Evolutionary conservation across 2,113 vertebrate genomes (phyloP), one percentile per base, ranked within the genome.

Genomic region (Hoplias malabaricus): DNA sequence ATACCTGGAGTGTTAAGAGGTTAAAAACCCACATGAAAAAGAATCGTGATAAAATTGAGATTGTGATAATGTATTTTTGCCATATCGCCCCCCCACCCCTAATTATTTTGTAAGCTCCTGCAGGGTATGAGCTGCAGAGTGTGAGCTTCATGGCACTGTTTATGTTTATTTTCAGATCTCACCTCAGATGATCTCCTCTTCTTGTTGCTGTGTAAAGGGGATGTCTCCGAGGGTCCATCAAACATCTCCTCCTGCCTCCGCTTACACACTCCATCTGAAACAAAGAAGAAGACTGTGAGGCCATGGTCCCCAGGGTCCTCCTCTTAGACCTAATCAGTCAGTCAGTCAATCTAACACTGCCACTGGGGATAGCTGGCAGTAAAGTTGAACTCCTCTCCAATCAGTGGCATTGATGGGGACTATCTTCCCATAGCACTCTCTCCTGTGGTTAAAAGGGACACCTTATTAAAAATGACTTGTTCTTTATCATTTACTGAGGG

Each of bases 141-240:
- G 54, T 31, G 53, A 57, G 70, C 12, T 33, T 79, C 63, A 73
- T 78, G 80, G 67, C 80, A 33, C 72, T 85, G 78, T 86, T 78
- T 75, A 81, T 85, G 79, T 70, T 50, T 79, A 73, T 84, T 87
- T 80, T 67, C 29, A 56, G 11, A 25, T 90, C 93, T 94, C 89
- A 95, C 94, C 0, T 86, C 83, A 86, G 89, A 79, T 65, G 84
- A 5, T 80, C 84, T 90, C 83, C 87, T 85, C 83, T 92, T 94
- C 86, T 94, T 93, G 62, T 85, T 68, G 81, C 75, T 79, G 19
- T 80, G 88, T 62, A 88, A 79, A 70, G 10, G 83, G 84, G 87
- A 79, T 70, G 84, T 84, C 3, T 88, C 85, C 40, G 87, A 80
- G 67, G 86, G 86, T 19, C 70, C 48, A 14, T 85, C 82, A 56